Percentiles rank a stretch among this genome's conserved stretches.
These are phyloP conservation scores for Lasiurus cinereus DNA, from an alignment of 2,113 vertebrate species.

Conservation along the genomic window DNA sequence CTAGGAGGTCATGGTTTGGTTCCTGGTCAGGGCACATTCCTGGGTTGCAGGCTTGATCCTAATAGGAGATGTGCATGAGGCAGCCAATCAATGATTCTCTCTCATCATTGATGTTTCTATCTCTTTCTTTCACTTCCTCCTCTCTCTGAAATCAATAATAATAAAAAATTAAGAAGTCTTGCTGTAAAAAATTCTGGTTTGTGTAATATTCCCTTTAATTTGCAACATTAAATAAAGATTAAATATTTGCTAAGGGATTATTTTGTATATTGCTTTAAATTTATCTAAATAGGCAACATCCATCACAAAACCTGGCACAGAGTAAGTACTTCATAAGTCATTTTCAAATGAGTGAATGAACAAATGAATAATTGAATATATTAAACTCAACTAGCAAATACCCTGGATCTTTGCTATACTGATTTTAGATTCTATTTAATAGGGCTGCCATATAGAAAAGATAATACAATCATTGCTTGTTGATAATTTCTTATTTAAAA, in stretches of 20 bases:
- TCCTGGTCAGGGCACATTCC: too few species aligned
- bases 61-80: too few species aligned
- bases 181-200: not conserved
- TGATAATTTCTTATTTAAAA: not conserved
- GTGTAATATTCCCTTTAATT: not conserved
- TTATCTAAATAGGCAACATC: not conserved
- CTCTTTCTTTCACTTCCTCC: too few species aligned
- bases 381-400: not conserved
- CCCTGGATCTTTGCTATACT: not conserved
- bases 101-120: too few species aligned
- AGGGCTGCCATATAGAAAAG: not conserved
- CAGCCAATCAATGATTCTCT: too few species aligned
- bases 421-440: constrained; percentile 9
- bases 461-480: not conserved
- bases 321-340: not conserved
- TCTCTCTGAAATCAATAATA: not conserved
- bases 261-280: constrained; percentile 6
- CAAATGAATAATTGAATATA: not conserved
- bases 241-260: not conserved
- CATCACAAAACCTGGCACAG: not conserved
- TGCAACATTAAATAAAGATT: not conserved
- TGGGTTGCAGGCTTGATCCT: too few species aligned
- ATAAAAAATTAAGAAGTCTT: not conserved
- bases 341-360: constrained; percentile 29
- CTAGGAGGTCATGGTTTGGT: too few species aligned